Conservation (phyloP, 2,888 invertebrate species). For the Mesoligia furuncula region DNA sequence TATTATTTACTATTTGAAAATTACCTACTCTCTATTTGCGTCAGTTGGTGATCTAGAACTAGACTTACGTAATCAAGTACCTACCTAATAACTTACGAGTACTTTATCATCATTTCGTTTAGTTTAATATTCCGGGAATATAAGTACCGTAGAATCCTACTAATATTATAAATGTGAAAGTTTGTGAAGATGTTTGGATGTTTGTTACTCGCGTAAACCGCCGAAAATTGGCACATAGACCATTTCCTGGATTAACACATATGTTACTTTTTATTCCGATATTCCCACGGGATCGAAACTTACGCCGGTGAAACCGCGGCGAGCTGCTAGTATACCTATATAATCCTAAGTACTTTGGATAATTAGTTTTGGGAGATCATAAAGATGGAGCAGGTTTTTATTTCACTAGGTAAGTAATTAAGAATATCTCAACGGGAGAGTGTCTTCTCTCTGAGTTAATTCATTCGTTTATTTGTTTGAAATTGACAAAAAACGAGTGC, state of each 20-base stretch:
- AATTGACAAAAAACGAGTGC: constrained; percentile 6
- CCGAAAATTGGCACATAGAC: no score
- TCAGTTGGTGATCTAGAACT: neutral
- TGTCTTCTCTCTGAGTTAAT: constrained; percentile 1
- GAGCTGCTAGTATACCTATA: no score
- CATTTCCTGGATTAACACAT: no score
- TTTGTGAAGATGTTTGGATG: no score
- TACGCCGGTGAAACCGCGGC: no score
- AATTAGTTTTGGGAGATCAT: constrained; percentile 26
- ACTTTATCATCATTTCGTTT: neutral
- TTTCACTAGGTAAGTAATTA: constrained; percentile 1
- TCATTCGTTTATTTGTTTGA: constrained; percentile 14
- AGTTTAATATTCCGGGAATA: neutral
- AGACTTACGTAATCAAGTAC: neutral
- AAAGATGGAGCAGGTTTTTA: constrained; percentile 8
- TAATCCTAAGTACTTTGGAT: constrained; percentile 4
- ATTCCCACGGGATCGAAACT: no score
- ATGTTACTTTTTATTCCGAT: no score
- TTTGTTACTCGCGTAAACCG: no score
- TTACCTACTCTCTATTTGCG: constrained; percentile 23
- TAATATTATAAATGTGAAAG: no score
- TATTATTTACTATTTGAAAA: constrained; percentile 34
- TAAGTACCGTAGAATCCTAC: no score
- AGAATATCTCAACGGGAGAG: neutral
- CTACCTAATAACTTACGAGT: no score